Conservation (phyloP, 2,113 vertebrate genomes). For the Setophaga coronata region DNA sequence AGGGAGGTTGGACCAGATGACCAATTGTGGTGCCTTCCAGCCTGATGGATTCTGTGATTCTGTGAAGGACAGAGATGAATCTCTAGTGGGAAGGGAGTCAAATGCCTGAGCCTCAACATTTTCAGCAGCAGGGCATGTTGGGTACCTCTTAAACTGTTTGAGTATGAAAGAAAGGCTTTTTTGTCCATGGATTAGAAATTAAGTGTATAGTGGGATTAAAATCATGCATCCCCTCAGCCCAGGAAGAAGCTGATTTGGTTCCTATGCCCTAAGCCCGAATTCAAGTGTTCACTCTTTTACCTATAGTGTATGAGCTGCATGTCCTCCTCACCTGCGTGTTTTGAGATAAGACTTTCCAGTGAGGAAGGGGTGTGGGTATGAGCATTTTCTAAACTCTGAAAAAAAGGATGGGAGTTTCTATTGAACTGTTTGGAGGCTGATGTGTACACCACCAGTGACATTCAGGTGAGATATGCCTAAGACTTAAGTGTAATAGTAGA, state of each 20-base stretch:
- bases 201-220: neutral
- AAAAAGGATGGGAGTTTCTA: neutral
- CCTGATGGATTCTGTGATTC: neutral
- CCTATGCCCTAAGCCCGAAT: fast-evolving
- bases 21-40: neutral
- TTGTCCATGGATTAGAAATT: neutral
- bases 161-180: neutral
- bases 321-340: neutral
- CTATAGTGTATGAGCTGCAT: fast-evolving
- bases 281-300: neutral
- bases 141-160: neutral
- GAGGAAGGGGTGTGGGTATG: fast-evolving
- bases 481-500: neutral
- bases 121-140: neutral
- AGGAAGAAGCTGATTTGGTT: neutral
- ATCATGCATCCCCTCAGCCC: neutral
- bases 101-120: neutral
- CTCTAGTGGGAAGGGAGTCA: neutral
- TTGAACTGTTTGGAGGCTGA: neutral
- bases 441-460: fast-evolving
- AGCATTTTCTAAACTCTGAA: neutral
- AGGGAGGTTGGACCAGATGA: neutral
- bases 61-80: neutral
- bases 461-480: neutral
- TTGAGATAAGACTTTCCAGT: neutral